Percentiles rank a stretch among this genome's conserved stretches.
phyloP scores from a whole-genome alignment of 92 coral and sea anemone genomes.

The Montipora capitata region DNA sequence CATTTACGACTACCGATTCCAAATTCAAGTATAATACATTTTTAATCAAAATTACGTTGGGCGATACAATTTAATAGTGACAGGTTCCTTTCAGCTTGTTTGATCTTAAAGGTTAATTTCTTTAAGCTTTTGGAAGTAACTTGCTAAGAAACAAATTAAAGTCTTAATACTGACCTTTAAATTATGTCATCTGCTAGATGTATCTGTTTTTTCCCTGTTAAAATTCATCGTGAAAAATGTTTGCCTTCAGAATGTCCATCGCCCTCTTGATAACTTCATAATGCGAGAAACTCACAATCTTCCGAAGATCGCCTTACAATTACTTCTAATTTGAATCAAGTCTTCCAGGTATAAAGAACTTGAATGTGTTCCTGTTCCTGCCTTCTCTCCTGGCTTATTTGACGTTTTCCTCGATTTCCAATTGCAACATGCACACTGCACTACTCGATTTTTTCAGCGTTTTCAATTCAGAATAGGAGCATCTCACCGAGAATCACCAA shows the following conservation, averaged over 20 bases:
- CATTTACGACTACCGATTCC: background rate
- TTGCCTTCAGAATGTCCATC: background rate
- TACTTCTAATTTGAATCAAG: background rate
- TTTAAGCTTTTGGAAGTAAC: no score
- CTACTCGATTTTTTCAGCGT: background rate
- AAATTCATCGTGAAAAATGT: background rate
- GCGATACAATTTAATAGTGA: no score
- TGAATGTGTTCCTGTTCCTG: background rate
- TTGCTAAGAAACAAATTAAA: no score
- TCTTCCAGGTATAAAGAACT: constrained; percentile 4
- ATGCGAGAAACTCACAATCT: no score
- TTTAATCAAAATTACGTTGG: no score
- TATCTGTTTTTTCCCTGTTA: background rate
- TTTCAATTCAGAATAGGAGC: background rate
- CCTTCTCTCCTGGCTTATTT: background rate
- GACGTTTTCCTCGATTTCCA: background rate
- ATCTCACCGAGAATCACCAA: background rate
- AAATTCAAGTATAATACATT: no score
- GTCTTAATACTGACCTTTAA: background rate
- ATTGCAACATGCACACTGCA: background rate
- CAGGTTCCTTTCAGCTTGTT: no score
- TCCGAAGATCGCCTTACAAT: background rate
- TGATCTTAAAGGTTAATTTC: no score
- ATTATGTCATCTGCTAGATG: constrained; percentile 15
- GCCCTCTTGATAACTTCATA: background rate